Percentiles rank a stretch among this genome's conserved stretches.
These are phyloP conservation scores for Callorhinus ursinus DNA, from an alignment of 2,113 vertebrate genomes.

Conservation along the genomic window DNA sequence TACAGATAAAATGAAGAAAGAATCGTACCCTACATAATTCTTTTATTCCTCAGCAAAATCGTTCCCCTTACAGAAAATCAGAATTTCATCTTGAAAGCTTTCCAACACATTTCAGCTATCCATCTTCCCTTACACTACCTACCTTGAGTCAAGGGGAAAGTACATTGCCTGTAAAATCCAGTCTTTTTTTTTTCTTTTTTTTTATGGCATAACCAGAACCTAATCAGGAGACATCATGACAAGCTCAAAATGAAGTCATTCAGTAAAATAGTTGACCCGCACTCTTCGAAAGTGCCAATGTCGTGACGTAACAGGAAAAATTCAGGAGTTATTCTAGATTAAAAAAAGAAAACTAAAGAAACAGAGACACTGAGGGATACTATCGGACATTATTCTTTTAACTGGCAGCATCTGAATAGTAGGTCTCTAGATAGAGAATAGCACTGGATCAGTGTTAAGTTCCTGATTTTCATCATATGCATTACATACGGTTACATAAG, in stretches of 20 bases:
- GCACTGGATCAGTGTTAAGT: fast-evolving
- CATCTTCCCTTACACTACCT: not conserved
- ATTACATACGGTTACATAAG: fast-evolving
- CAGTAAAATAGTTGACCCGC: not conserved
- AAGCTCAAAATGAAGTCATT: not conserved
- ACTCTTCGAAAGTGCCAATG: not conserved
- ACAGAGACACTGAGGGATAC: not conserved
- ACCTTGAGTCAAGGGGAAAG: not conserved
- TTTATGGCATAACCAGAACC: not conserved
- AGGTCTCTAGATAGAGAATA: too few relatives aligned
- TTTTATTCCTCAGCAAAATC: not conserved
- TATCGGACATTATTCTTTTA: fast-evolving
- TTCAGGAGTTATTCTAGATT: not conserved
- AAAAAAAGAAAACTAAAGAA: not conserved
- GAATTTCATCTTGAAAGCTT: not conserved
- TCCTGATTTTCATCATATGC: not conserved
- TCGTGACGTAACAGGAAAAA: not conserved
- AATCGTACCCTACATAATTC: not conserved
- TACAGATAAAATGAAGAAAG: not conserved
- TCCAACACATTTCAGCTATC: not conserved
- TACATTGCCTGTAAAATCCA: not conserved
- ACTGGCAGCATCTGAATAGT: not conserved
- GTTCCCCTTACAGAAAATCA: not conserved
- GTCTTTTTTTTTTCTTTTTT: not conserved
- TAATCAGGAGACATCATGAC: not conserved